These are phyloP conservation scores for Otis tarda DNA, from an alignment of 2,113 vertebrate species.

Conservation along the genomic window DNA sequence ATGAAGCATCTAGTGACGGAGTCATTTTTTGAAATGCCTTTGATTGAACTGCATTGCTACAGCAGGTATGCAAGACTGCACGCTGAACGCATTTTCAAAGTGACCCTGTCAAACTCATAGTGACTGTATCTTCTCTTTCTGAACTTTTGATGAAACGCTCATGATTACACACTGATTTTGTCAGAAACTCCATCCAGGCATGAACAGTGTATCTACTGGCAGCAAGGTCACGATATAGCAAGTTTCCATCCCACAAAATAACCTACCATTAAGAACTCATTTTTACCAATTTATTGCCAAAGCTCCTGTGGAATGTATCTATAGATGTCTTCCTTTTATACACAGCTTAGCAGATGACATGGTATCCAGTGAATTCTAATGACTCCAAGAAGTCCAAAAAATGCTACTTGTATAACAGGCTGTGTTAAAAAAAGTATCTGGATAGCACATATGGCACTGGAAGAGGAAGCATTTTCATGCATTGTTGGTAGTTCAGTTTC, in stretches of 20 bases:
- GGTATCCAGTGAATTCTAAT: background rate
- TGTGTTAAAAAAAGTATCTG: background rate
- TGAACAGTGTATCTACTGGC: slow-evolving; percentile 39
- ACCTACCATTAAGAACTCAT: background rate
- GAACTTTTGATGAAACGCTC: slow-evolving; percentile 67
- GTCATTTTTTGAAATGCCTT: slow-evolving; percentile 20
- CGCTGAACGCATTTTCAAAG: slow-evolving; percentile 56
- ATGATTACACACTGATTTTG: slow-evolving; percentile 64
- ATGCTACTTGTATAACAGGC: background rate
- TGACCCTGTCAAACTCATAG: slow-evolving; percentile 42
- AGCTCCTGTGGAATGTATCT: background rate
- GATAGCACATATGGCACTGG: background rate
- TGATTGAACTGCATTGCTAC: slow-evolving; percentile 11
- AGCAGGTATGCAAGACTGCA: slow-evolving; percentile 32
- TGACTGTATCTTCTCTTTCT: slow-evolving; percentile 34
- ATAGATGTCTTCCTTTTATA: background rate
- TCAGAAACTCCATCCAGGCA: slow-evolving; percentile 66
- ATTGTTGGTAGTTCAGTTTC: background rate
- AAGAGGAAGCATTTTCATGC: background rate
- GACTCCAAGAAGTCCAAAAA: background rate
- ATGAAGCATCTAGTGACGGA: background rate
- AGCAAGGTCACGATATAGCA: slow-evolving; percentile 51
- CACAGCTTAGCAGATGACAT: background rate
- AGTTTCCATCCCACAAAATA: slow-evolving; percentile 29
- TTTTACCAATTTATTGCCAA: slow-evolving; percentile 44